These are phyloP conservation scores for Decapterus maruadsi DNA, from an alignment of 2,797 vertebrate species.

Conservation along the genomic window DNA sequence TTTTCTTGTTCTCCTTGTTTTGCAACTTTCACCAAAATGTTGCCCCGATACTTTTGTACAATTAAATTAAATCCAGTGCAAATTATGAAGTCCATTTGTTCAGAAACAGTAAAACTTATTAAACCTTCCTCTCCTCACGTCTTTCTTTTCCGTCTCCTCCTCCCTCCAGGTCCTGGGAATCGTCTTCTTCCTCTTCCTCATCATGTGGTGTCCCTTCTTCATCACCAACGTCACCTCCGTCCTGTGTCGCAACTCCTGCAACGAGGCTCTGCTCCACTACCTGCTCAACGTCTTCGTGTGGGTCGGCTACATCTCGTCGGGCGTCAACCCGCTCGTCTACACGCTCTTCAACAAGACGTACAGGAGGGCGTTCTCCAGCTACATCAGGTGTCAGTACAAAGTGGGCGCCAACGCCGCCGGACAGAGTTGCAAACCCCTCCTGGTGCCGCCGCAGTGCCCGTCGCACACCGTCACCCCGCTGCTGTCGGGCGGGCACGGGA, in stretches of 20 bases:
- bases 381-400: slow-evolving; percentile 92
- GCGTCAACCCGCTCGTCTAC: slow-evolving; percentile 97
- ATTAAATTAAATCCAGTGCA: too few relatives aligned
- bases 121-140: too few relatives aligned
- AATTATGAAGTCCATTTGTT: too few relatives aligned
- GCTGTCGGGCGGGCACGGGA: slow-evolving; percentile 66
- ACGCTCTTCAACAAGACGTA: slow-evolving; percentile 99
- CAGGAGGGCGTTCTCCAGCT: slow-evolving; percentile 95
- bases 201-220: slow-evolving; percentile 99
- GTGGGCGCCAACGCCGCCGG: slow-evolving; percentile 55
- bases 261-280: slow-evolving; percentile 90
- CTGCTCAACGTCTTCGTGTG: slow-evolving; percentile 98
- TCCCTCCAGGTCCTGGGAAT: slow-evolving; percentile 90
- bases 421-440: slow-evolving; percentile 60
- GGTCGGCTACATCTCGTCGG: slow-evolving; percentile 98
- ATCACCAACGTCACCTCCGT: slow-evolving; percentile 97
- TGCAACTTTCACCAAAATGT: too few relatives aligned
- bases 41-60: too few relatives aligned
- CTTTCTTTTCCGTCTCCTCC: neutral
- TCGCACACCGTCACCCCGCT: slow-evolving; percentile 82
- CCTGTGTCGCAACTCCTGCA: slow-evolving; percentile 91
- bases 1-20: too few relatives aligned
- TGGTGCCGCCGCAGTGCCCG: slow-evolving; percentile 70
- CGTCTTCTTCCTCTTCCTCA: slow-evolving; percentile 98
- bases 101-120: too few relatives aligned